Base-by-base conservation (phyloP, 2,888 invertebrate genomes). In the Drymonia ruficornis region DNA sequence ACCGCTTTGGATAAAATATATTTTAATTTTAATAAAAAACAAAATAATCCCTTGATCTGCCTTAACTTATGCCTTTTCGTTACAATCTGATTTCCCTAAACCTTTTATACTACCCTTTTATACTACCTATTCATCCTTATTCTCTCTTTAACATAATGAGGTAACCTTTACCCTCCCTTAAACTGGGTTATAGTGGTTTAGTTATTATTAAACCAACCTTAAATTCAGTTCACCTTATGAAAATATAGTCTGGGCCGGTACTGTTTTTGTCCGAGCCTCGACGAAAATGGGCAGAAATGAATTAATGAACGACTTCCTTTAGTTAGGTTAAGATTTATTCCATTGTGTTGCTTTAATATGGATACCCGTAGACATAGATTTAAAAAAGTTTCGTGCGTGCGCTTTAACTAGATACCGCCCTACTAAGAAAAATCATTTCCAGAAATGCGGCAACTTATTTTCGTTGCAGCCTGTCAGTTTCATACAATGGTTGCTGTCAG, bases 291-390 rank as follows among this genome's bases (percentile, higher is more conserved):
- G 62, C 60, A 59, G 52, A 61, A 54, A 63, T 65, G 72, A 78
- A 74, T 78, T 78, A 80, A 76, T 76, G 68, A 75, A 69, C 46
- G 28, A 46, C 61, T 61, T 56, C 57, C 65, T 62, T 54, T 55
- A 44, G 38, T 44, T n/a, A 9, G 23, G 18, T 66, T 58, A 71
- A 43, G 65, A 0, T 11, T 8, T 38, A 6, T 3, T 1, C 16
- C 54, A 19, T 16, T 36, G 23, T 13, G n/a, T 4, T 36, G n/a
- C 13, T 11, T 3, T 13, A 36, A 36, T n/a, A 36, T n/a, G 1
- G 12, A 31, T 31, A 11, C 8, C 5, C 1, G 28, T 28, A n/a
- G n/a, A n/a, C n/a, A n/a, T n/a, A n/a, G n/a, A n/a, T n/a, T n/a
- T n/a, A n/a, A n/a, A n/a, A n/a, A n/a, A n/a, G n/a, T n/a, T n/a